These are phyloP conservation scores for Leptura quadrifasciata DNA, from an alignment of 2,888 invertebrate genomes.

Conservation along the genomic window DNA sequence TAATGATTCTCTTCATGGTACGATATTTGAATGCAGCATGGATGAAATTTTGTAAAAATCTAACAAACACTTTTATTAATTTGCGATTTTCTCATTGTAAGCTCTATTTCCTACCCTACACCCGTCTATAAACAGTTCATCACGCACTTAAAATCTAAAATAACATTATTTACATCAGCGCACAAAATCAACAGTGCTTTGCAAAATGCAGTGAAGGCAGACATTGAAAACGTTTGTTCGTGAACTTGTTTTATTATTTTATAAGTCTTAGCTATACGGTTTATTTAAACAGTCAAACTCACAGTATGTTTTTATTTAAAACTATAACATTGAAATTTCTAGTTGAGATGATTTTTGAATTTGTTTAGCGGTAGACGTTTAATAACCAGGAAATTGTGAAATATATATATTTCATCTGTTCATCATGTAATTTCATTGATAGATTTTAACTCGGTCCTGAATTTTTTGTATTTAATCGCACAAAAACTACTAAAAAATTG, in stretches of 20 bases:
- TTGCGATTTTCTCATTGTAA: constrained; percentile 43
- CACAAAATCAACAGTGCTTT: constrained; percentile 70
- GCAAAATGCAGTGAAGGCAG: constrained; percentile 72
- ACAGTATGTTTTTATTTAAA: constrained; percentile 39
- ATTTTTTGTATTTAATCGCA: too few species aligned
- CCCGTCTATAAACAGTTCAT: constrained; percentile 52
- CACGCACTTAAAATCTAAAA: constrained; percentile 54
- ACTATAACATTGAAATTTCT: neutral
- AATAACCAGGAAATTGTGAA: neutral
- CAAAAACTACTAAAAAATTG: too few species aligned
- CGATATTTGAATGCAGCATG: constrained; percentile 25
- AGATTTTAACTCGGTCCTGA: too few species aligned
- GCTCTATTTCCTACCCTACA: constrained; percentile 52
- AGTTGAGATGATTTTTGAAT: neutral
- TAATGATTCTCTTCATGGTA: neutral
- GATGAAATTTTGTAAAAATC: constrained; percentile 32
- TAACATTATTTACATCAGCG: constrained; percentile 60
- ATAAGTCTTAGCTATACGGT: constrained; percentile 40
- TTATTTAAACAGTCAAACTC: constrained; percentile 41
- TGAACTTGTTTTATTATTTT: constrained; percentile 36
- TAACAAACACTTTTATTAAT: constrained; percentile 23
- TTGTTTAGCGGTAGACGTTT: neutral
- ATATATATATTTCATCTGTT: neutral
- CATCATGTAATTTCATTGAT: too few species aligned
- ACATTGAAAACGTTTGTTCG: constrained; percentile 64